phyloP scores from a whole-genome alignment of 37 sponge, comb jelly and placozoan genomes.

The Halichondria panicea region DNA sequence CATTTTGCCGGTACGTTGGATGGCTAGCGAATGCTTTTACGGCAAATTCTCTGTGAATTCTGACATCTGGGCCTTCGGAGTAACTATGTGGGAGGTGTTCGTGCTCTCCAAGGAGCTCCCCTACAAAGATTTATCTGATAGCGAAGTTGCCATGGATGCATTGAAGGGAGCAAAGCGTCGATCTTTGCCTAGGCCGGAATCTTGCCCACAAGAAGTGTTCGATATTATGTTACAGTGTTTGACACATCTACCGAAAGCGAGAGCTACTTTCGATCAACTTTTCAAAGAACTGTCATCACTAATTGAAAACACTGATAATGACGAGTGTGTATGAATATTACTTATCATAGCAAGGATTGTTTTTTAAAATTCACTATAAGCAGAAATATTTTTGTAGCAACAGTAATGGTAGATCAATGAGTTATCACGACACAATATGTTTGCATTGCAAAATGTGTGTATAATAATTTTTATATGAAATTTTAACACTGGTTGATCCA shows the following conservation, averaged over 20 bases:
- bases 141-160: constrained; percentile 61
- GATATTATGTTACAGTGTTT: constrained; percentile 55
- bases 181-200: constrained; percentile 12
- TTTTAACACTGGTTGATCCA: too few species aligned
- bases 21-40: constrained; percentile 69
- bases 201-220: constrained; percentile 45
- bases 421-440: too few species aligned
- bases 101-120: constrained; percentile 15
- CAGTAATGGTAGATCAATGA: too few species aligned
- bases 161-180: constrained; percentile 31
- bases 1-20: constrained; percentile 70
- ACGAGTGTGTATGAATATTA: too few species aligned
- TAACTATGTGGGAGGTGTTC: constrained; percentile 63
- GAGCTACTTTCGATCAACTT: constrained; percentile 51
- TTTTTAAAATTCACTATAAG: too few species aligned
- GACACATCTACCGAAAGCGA: constrained; percentile 12
- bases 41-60: constrained; percentile 60
- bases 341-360: too few species aligned
- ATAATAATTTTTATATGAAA: too few species aligned
- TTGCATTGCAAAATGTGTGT: too few species aligned
- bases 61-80: constrained; percentile 73
- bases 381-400: too few species aligned
- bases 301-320: too few species aligned
- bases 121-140: constrained; percentile 44
- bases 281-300: constrained; percentile 5